Base-by-base conservation (phyloP, 1,140 invertebrate genomes). In the Penaeus indicus region DNA sequence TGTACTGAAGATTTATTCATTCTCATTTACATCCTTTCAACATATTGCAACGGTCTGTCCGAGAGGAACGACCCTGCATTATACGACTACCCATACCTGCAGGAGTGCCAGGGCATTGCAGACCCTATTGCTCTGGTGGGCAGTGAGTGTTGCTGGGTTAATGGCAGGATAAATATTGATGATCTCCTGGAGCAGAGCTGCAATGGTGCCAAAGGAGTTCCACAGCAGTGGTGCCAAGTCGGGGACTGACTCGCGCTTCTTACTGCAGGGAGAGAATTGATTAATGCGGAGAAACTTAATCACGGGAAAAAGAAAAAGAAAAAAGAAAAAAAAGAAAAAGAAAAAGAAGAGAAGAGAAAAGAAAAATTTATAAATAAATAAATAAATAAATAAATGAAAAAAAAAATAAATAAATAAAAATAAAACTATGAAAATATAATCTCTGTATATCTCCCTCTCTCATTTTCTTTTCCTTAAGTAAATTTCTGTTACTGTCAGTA, bases 131-230 rank as follows among this genome's bases (percentile, higher is more conserved):
- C 96, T 97, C 92, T 97, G 97, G 93, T 97, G 96, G 22, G 97
- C 97, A 27, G 98, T 99, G 54, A 99, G 94, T 13, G 97, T 98
- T 0, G 99, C 96, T 22, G 99, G 99, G 93, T 98, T 98, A 90
- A 99, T 99, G 5, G 97, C 97, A 25, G 98, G 98, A 94, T 99
- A 99, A 89, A 99, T 99, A 91, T 98, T 98, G 13, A 99, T 97
- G 25, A 96, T 95, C 92, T 96, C 95, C 61, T 99, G 98, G 2
- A 99, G 94, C 3, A 99, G 93, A 67, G 98, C 98, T 61, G 98
- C 97, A 25, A 98, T 98, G 22, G 98, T 99, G 2, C 99, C 99
- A 94, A 99, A 99, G 75, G 98, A 99, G 93, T 99, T 96, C 99
- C 99, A 99, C 85, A 99, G 93, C 97, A 99, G 98, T 0, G 98